phyloP scores from a whole-genome alignment of 2,888 invertebrate species.

The Eupithecia subfuscata region DNA sequence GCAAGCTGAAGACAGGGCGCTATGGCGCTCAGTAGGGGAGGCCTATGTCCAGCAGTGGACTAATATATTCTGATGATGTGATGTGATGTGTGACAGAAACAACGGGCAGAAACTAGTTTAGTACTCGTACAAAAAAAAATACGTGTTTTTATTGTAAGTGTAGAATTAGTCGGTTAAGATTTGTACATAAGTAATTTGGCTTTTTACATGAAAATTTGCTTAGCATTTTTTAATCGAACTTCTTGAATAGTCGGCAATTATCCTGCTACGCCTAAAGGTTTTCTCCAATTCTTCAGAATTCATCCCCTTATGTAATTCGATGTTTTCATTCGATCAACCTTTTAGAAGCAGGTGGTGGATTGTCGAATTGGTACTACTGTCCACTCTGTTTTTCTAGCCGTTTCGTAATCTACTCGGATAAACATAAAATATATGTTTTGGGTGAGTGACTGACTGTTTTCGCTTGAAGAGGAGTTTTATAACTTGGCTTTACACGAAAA shows the following conservation, averaged over 20 bases:
- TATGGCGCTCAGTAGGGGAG: no score
- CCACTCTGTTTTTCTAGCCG: not conserved
- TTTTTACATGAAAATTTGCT: not conserved
- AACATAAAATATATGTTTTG: not conserved
- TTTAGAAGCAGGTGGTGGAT: slow-evolving; percentile 36
- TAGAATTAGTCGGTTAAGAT: no score
- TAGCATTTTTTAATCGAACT: no score
- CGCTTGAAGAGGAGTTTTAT: not conserved
- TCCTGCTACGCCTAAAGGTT: not conserved
- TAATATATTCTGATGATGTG: no score
- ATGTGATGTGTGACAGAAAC: no score
- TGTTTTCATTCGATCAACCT: slow-evolving; percentile 47
- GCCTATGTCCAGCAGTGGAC: no score
- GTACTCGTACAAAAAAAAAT: no score
- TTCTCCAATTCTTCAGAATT: not conserved
- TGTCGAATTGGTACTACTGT: slow-evolving; percentile 1
- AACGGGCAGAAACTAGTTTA: no score
- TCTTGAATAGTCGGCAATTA: not conserved
- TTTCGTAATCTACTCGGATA: not conserved
- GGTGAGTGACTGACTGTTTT: not conserved
- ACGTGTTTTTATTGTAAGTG: no score
- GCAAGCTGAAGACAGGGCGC: no score
- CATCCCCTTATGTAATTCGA: slow-evolving; percentile 9
- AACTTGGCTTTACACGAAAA: not conserved
- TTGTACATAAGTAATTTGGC: no score